phyloP scores from a whole-genome alignment of 2,113 vertebrate genomes.

The Corythornis madagascariensis region DNA sequence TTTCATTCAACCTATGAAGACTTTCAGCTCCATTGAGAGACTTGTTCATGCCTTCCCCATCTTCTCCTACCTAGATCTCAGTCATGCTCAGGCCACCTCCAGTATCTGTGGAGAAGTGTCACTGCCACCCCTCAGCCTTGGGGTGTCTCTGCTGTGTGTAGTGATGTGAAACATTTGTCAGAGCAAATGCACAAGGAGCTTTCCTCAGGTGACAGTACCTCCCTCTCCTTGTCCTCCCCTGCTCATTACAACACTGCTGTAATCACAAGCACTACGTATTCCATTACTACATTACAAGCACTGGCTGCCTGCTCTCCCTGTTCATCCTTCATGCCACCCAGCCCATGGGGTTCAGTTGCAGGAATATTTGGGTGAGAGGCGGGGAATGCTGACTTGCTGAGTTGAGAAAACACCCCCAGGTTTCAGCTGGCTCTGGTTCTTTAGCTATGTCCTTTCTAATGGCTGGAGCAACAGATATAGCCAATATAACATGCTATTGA shows the following conservation, averaged over 20 bases:
- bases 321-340: neutral
- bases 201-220: neutral
- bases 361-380: neutral
- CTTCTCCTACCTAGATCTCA: neutral
- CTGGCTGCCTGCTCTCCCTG: neutral
- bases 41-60: neutral
- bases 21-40: neutral
- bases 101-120: neutral
- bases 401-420: neutral
- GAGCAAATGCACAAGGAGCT: neutral
- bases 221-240: neutral
- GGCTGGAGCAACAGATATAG: neutral
- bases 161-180: neutral
- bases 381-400: neutral
- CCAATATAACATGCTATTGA: neutral
- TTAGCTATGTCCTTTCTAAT: neutral
- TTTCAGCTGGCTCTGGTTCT: neutral
- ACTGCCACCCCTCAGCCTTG: rapidly evolving
- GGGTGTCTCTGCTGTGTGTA: neutral
- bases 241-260: neutral
- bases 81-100: neutral
- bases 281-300: too few relatives aligned
- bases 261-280: too few relatives aligned
- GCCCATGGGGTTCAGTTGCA: neutral
- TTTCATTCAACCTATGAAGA: neutral